Evolutionary conservation across 2,113 vertebrate genomes (phyloP).

Genomic region (Lophochroa leadbeateri): DNA sequence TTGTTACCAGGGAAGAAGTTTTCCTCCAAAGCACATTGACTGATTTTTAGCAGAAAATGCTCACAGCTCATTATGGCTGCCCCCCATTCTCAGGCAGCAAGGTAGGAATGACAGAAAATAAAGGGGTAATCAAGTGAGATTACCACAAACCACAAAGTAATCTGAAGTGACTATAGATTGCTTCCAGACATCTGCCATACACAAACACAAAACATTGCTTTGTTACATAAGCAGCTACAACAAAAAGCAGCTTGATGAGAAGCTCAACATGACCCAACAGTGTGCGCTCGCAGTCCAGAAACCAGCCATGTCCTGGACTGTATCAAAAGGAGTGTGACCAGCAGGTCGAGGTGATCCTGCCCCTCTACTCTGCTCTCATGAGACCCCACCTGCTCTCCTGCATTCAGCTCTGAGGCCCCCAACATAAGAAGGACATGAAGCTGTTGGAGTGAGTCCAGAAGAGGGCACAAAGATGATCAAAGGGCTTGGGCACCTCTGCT

Average conservation of each 20-base stretch:
- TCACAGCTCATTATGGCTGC: neutral
- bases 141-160: neutral
- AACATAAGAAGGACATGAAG: neutral
- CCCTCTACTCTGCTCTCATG: neutral
- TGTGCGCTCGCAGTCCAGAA: neutral
- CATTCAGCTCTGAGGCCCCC: neutral
- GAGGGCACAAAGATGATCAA: neutral
- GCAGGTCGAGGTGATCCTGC: neutral
- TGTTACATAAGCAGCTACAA: neutral
- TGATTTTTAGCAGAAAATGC: neutral
- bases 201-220: neutral
- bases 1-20: neutral
- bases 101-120: neutral
- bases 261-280: neutral
- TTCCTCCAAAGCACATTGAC: fast-evolving
- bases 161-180: neutral
- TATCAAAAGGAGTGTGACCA: neutral
- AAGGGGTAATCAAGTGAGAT: neutral
- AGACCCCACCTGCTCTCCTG: neutral
- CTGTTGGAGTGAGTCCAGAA: neutral
- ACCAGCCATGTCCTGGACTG: neutral
- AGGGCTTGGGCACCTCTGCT: neutral
- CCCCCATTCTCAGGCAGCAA: neutral
- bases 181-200: neutral
- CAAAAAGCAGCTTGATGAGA: neutral